Evolutionary conservation across 1,140 invertebrate genomes (phyloP), one percentile per base, ranked within the genome.

Genomic region (Cepaea nemoralis): DNA sequence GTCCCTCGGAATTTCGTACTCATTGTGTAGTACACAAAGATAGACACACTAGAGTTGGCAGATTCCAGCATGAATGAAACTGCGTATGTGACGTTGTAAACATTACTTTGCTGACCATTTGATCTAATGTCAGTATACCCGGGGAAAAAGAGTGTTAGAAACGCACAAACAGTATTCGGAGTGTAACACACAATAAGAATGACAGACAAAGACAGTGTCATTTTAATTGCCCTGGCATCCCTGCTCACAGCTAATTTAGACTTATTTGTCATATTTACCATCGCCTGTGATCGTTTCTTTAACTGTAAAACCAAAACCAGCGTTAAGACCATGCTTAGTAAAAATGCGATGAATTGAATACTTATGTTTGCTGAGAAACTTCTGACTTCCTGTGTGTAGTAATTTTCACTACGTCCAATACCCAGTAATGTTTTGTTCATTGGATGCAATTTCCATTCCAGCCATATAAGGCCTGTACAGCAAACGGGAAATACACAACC

Each of bases 11-110:
- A 71, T 40, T 71, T 71, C 2, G 69, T 39, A 39, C 69, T 71
- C 69, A 71, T 71, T 27, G 12, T 71, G 31, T 71, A 71, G 24
- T 71, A 71, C 1, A 71, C 24, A 37, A 71, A 71, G 10, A 39
- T 14, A 19, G 37, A 39, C 37, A 45, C 40, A 22, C 69, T 40
- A 5, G 69, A 37, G 69, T 45, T 27, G 22, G 12, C 66, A 37
- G 66, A 10, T 69, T 35, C 33, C 37, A 35, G 22, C 33, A 35
- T 33, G n/a, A 69, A 69, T 12, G 31, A 39, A 37, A 39, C n/a
- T 69, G 66, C 19, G n/a, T 8, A 39, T 2, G 66, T 37, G 2
- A 69, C 3, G 5, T 2, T 5, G 5, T 22, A 69, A 14, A 39
- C 27, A 24, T 55, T 55, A 2, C n/a, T 55, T 14, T 55, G 8